These are phyloP conservation scores for Thamnaconus septentrionalis DNA, from an alignment of 2,113 vertebrate genomes.

Conservation along the genomic window DNA sequence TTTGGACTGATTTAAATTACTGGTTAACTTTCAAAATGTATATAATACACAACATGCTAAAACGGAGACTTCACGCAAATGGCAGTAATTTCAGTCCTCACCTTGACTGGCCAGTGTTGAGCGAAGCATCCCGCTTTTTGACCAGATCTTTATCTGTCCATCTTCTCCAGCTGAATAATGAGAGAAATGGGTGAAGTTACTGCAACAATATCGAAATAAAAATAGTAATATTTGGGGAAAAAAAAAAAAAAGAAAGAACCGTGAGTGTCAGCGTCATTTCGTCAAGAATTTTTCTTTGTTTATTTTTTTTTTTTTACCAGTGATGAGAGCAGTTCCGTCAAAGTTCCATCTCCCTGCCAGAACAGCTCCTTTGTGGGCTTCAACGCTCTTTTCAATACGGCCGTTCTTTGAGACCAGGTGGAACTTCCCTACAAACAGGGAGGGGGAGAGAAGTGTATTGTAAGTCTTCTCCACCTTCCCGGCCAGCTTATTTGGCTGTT, in stretches of 20 bases:
- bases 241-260: too few species aligned
- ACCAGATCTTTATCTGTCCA: conserved; percentile 98
- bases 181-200: conserved; percentile 16
- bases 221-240: too few species aligned
- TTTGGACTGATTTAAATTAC: too few species aligned
- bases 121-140: conserved; percentile 96
- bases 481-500: too few species aligned
- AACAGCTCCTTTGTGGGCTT: conserved; percentile 93
- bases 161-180: conserved; percentile 89
- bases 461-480: neutral
- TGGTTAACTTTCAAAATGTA: too few species aligned
- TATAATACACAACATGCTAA: too few species aligned
- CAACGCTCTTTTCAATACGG: conserved; percentile 93
- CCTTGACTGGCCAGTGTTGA: conserved; percentile 94
- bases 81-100: conserved; percentile 51
- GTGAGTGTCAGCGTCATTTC: too few species aligned
- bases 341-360: conserved; percentile 93
- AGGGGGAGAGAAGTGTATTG: neutral
- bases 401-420: conserved; percentile 90
- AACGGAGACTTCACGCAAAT: too few species aligned
- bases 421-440: conserved; percentile 85
- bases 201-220: neutral
- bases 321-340: conserved; percentile 93
- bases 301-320: conserved; percentile 75
- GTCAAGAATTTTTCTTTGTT: too few species aligned